Conservation (phyloP, 2,113 vertebrate genomes). For the mouse (Mus musculus) region DNA sequence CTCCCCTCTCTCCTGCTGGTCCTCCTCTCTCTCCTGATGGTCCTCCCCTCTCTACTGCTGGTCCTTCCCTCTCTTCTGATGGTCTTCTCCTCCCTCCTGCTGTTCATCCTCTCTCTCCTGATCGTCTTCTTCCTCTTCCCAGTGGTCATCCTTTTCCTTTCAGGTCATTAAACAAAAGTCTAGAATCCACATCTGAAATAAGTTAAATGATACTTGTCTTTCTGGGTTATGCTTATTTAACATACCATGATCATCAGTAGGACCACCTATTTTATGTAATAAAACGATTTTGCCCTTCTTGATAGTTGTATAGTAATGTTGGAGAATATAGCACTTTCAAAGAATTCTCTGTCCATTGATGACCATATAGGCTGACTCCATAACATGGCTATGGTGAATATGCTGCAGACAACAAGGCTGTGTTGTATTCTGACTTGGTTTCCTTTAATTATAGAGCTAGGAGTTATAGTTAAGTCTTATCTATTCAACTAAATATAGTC, state of each 20-base stretch:
- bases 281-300: neutral
- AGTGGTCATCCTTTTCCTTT: neutral
- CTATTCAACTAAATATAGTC: conserved; percentile 14
- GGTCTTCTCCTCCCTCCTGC: too few species aligned
- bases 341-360: too few species aligned
- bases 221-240: neutral
- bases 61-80: too few species aligned
- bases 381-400: neutral
- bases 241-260: neutral
- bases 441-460: neutral
- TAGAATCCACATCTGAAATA: neutral
- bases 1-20: too few species aligned
- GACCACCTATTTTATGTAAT: neutral
- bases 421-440: neutral
- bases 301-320: neutral
- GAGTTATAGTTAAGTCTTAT: neutral
- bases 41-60: too few species aligned
- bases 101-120: too few species aligned
- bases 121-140: neutral
- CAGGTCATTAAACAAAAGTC: neutral
- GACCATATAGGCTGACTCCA: neutral
- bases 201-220: neutral
- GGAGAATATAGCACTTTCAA: neutral
- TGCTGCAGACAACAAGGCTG: neutral
- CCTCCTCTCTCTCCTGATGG: neutral